These are phyloP conservation scores for Coenonympha arcania DNA, from an alignment of 2,888 invertebrate species.

Conservation along the genomic window DNA sequence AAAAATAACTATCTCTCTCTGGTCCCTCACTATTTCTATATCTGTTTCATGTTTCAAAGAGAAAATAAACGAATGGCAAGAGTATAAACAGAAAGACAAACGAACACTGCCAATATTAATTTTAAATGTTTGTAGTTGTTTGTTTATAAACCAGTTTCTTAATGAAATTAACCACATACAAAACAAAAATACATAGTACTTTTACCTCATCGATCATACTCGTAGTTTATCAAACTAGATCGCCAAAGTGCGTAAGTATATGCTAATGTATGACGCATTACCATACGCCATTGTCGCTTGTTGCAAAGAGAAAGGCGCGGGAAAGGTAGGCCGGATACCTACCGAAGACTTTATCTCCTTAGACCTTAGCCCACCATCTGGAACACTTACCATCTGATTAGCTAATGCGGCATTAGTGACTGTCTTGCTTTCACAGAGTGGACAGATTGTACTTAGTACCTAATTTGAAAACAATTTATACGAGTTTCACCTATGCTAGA, in stretches of 20 bases:
- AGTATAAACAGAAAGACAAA: too few relatives aligned
- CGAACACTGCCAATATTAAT: background rate
- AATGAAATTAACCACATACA: background rate
- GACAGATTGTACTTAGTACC: background rate
- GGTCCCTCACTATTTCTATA: too few relatives aligned
- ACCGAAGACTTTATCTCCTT: constrained; percentile 18
- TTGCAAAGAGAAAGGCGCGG: constrained; percentile 33
- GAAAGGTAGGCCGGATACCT: constrained; percentile 32
- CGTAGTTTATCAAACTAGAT: constrained; percentile 10
- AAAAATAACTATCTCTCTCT: too few relatives aligned
- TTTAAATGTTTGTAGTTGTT: too few relatives aligned
- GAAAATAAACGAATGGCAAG: too few relatives aligned
- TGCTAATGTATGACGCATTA: constrained; percentile 38
- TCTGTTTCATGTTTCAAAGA: too few relatives aligned
- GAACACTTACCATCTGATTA: constrained; percentile 20
- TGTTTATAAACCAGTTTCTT: background rate
- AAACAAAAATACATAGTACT: background rate
- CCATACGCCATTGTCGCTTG: constrained; percentile 39
- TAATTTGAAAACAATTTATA: background rate
- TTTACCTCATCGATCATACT: background rate
- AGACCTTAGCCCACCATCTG: constrained; percentile 31
- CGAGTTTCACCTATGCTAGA: background rate
- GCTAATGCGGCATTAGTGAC: constrained; percentile 6
- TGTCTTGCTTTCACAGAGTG: constrained; percentile 6
- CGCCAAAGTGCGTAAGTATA: constrained; percentile 18